Conservation (phyloP, 64 coral and sea anemone species). For the Dendronephthya gigantea region DNA sequence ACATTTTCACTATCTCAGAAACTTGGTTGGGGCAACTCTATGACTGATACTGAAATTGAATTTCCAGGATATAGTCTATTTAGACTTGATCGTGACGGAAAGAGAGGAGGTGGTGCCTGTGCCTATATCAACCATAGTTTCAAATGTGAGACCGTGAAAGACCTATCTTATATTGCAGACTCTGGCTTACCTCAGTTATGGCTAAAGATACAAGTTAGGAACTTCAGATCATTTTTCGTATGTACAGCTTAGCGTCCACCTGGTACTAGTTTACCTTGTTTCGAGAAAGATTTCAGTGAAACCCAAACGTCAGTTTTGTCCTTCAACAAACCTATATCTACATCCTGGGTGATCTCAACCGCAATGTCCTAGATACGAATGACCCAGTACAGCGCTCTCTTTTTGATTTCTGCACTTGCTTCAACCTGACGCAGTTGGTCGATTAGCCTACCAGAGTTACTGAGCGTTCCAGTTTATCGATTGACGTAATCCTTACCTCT, state of each 20-base stretch:
- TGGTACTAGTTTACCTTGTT: not conserved
- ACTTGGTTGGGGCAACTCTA: too few species aligned
- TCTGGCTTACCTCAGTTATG: not conserved
- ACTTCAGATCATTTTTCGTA: constrained; percentile 23
- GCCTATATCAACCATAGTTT: not conserved
- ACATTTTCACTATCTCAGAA: too few species aligned
- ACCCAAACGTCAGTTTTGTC: not conserved
- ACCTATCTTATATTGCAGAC: not conserved
- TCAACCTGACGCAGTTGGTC: constrained; percentile 36
- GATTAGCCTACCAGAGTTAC: constrained; percentile 36
- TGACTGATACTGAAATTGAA: constrained; percentile 22
- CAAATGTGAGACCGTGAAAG: not conserved
- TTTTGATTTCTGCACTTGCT: constrained; percentile 14
- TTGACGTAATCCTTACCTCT: too few species aligned
- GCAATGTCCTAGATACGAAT: constrained; percentile 15
- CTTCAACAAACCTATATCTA: constrained; percentile 29
- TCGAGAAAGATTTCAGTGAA: constrained; percentile 31
- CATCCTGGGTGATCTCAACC: constrained; percentile 38
- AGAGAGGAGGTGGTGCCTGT: constrained; percentile 12
- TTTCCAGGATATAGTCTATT: constrained; percentile 15
- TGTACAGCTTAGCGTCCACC: constrained; percentile 31
- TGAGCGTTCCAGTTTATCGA: constrained; percentile 11
- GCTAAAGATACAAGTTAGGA: constrained; percentile 25
- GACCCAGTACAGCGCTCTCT: not conserved
- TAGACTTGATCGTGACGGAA: constrained; percentile 10